A percentile compares a stretch with the other conserved stretches of the same genome.
Conservation (phyloP, 1,140 invertebrate species). For the Heliconius hermathena region DNA sequence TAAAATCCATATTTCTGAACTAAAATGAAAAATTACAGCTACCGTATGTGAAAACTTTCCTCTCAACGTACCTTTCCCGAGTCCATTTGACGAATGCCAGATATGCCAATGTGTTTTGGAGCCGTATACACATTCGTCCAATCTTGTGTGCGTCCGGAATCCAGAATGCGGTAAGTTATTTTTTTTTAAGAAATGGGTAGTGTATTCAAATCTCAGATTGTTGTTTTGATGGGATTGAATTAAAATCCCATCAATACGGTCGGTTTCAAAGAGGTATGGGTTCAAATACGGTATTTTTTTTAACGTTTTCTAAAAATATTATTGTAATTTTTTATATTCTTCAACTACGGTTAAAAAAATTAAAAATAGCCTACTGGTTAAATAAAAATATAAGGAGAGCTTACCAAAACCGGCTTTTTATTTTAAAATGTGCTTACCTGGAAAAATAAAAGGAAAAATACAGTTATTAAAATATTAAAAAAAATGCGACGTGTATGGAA, state of each 20-base stretch:
- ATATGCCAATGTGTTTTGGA: slow-evolving; percentile 37
- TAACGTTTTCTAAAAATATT: too few relatives aligned
- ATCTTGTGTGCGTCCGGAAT: slow-evolving; percentile 45
- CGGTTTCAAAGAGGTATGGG: too few relatives aligned
- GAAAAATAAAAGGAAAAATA: not conserved
- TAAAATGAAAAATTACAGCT: slow-evolving; percentile 5
- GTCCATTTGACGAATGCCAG: slow-evolving; percentile 39
- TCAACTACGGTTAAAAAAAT: too few relatives aligned
- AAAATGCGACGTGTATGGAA: too few relatives aligned
- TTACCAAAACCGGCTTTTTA: not conserved
- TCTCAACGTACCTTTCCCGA: slow-evolving; percentile 32
- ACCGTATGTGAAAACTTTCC: slow-evolving; percentile 32
- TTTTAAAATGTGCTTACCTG: slow-evolving; percentile 5
- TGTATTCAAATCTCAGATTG: too few relatives aligned
- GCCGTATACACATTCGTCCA: not conserved
- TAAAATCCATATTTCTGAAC: too few relatives aligned
- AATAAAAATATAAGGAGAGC: not conserved
- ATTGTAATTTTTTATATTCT: too few relatives aligned
- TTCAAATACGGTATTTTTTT: too few relatives aligned
- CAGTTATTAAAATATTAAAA: not conserved
- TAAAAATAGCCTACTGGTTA: too few relatives aligned
- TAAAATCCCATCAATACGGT: too few relatives aligned
- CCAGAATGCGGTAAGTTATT: slow-evolving; percentile 49
- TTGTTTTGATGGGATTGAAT: too few relatives aligned
- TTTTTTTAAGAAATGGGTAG: too few relatives aligned